phyloP scores from a whole-genome alignment of 37 sponge, comb jelly and placozoan genomes.

The Ephydatia muelleri region DNA sequence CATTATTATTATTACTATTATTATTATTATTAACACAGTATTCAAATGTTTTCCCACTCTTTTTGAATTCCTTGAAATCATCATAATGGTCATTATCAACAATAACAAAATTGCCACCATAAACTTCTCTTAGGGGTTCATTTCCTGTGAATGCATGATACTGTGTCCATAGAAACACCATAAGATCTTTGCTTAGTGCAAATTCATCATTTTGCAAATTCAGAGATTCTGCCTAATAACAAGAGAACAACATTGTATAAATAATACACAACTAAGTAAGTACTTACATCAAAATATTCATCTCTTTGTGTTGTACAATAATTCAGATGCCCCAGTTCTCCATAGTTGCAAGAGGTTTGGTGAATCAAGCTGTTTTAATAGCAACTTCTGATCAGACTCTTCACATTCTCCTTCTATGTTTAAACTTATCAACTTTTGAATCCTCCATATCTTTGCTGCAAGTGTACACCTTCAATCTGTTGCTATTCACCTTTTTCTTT shows the following conservation, averaged over 20 bases:
- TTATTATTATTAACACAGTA: no score
- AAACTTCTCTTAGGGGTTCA: neutral
- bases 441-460: no score
- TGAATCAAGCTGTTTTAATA: neutral
- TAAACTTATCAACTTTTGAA: no score
- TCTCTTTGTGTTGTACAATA: neutral
- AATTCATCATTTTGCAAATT: no score
- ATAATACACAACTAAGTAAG: neutral
- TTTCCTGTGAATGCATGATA: neutral
- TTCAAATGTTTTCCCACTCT: neutral
- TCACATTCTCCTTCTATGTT: neutral
- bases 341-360: neutral
- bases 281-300: neutral
- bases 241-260: neutral
- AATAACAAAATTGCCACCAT: neutral
- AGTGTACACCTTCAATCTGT: slow-evolving; percentile 9
- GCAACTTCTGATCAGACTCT: neutral
- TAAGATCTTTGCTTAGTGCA: neutral
- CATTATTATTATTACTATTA: no score
- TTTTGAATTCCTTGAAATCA: neutral
- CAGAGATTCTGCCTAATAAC: neutral
- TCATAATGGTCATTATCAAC: neutral
- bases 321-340: neutral
- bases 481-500: neutral
- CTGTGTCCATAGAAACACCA: neutral